A percentile compares a stretch with the other conserved stretches of the same genome.
phyloP scores from a whole-genome alignment of 2,113 vertebrate genomes.

The Bos taurus region ARS-UCD2.0 NC_037350.1:20826501-20827000 shows the following conservation, averaged over 20 bases:
- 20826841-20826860: background rate
- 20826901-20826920: background rate
- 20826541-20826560: background rate
- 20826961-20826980: background rate
- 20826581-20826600: background rate
- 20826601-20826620: background rate
- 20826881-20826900: background rate
- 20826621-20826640: background rate
- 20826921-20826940: background rate
- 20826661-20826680: background rate
- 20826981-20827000: background rate
- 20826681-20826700: background rate
- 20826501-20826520: background rate
- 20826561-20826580: background rate
- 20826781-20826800: background rate
- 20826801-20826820: background rate
- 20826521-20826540: background rate
- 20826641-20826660: background rate
- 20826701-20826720: background rate
- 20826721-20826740: background rate
- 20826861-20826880: background rate
- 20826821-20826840: background rate
- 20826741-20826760: background rate
- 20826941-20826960: background rate
- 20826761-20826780: background rate